Base-by-base conservation (phyloP, 1,140 invertebrate genomes). In the Hyposmocoma kahamanoa region DNA sequence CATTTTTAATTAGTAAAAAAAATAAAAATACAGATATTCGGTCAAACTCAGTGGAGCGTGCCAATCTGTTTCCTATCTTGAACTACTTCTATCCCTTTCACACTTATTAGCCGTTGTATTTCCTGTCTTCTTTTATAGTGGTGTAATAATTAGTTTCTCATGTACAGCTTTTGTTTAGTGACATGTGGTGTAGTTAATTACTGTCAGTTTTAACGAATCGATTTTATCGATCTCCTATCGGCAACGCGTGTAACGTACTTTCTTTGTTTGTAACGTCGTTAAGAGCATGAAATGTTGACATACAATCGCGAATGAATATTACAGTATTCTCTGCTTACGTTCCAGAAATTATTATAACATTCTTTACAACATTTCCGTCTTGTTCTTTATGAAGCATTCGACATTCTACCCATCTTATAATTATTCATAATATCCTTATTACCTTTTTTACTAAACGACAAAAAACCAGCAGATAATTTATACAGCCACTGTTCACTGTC, bases 1-100 rank as follows among this genome's bases (percentile, higher is more conserved):
- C 63, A 72, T 70, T 78, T 80, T 82, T 79, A 78, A 82, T 78
- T 82, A 77, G 64, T 69, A 61, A 72, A 79, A 67, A 82, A 77
- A 79, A n/a, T n/a, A n/a, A n/a, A n/a, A n/a, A n/a, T n/a, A n/a
- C n/a, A n/a, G 60, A 69, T 66, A 80, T 81, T 81, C 68, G 73
- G 69, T 62, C 70, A 71, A 62, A 50, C 24, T 69, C 78, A 69
- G 66, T 82, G 68, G 74, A 54, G 72, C 75, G 67, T 71, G 36
- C 56, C 74, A 78, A 82, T 82, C 78, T 51, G 64, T 61, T 82
- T 82, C 78, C 78, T 67, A 82, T 79, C 77, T 70, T 26, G 53
- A 26, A 46, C 22, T 22, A 43, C 30, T 34, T 28, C 42, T 32
- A 43, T 70, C 63, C 46, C 61, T 34, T 32, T 76, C 59, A 10